Evolutionary conservation across 2,113 vertebrate genomes (phyloP), one percentile per base, ranked within the genome.

Genomic region (Myxocyprinus asiaticus): DNA sequence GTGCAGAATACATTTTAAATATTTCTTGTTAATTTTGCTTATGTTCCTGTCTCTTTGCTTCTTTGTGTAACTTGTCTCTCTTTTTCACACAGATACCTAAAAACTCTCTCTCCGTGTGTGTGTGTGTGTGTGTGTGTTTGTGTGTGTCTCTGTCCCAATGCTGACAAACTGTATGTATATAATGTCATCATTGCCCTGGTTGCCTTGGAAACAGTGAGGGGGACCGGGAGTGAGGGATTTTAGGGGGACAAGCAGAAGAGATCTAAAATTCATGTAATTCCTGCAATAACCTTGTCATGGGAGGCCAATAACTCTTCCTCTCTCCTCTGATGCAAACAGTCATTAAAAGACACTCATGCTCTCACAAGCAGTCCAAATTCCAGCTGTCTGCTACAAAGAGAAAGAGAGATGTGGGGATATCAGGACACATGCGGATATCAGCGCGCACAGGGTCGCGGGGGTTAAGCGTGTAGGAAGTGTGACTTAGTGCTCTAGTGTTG

Each of bases 251-350:
- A 33, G 22, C 12, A 63, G 43, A 67, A 48, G 68, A 77, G 65
- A 81, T 72, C 12, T 67, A 74, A 67, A 66, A 67, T 77, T 80
- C 62, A 76, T 66, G 66, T 70, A 33, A 53, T 77, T 70, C 66
- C 65, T 66, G 68, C 79, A 67, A 11, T 81, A 78, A 84, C 75
- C 78, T 81, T 77, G 56, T 75, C 75, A 14, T 7, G 48, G 51
- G 55, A 33, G 48, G 53, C 56, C 59, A 62, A 48, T 58, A 75
- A 81, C 50, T 43, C 44, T 50, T 53, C 43, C 33, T 14, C 44
- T 73, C 71, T 33, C 44, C 12, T 74, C 62, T 71, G 42, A 65
- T 55, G 45, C 50, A 33, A 72, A 71, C 73, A 50, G 63, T 65
- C 67, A 68, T 65, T 62, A 67, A 77, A 33, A 33, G 22, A 33